Conservation (phyloP, 2,797 vertebrate species). For the Scomberomorus guttatus region DNA sequence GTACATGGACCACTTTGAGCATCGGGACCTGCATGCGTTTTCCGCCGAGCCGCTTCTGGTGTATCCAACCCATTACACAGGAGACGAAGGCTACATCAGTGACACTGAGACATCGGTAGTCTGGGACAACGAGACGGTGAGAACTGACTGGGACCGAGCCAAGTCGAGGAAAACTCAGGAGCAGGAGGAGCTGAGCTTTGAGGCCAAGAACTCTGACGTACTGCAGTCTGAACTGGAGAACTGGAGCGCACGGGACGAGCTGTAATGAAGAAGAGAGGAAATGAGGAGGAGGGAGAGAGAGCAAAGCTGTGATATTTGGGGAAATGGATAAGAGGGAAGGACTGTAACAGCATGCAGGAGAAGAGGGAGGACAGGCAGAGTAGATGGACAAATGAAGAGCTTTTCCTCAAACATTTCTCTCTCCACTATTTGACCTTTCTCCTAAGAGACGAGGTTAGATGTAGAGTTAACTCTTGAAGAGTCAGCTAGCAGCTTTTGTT, state of each 20-base stretch:
- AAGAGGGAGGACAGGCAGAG: slow-evolving; percentile 7
- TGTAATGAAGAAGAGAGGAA: slow-evolving; percentile 76
- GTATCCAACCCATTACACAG: slow-evolving; percentile 93
- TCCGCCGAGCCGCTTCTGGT: slow-evolving; percentile 91
- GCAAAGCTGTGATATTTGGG: slow-evolving; percentile 60
- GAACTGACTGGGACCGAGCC: slow-evolving; percentile 91
- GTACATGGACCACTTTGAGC: slow-evolving; percentile 88
- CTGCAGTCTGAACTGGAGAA: slow-evolving; percentile 91
- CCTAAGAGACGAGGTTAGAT: slow-evolving; percentile 47
- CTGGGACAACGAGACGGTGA: slow-evolving; percentile 89
- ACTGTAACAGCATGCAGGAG: background rate
- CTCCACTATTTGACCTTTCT: slow-evolving; percentile 46
- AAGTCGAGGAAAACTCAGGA: slow-evolving; percentile 90
- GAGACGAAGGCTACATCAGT: slow-evolving; percentile 90
- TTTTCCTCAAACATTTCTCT: slow-evolving; percentile 34
- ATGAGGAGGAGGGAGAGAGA: slow-evolving; percentile 21
- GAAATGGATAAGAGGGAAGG: slow-evolving; percentile 11
- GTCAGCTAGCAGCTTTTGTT: slow-evolving; percentile 62
- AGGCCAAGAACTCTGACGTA: slow-evolving; percentile 90
- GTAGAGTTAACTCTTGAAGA: slow-evolving; percentile 68
- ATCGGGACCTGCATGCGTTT: slow-evolving; percentile 87
- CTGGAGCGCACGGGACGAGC: slow-evolving; percentile 88
- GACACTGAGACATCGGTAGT: slow-evolving; percentile 93
- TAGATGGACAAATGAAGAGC: slow-evolving; percentile 4
- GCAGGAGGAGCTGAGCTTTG: slow-evolving; percentile 87